Conservation (phyloP, 2,797 vertebrate species). For the Pseudochirops cupreus region DNA sequence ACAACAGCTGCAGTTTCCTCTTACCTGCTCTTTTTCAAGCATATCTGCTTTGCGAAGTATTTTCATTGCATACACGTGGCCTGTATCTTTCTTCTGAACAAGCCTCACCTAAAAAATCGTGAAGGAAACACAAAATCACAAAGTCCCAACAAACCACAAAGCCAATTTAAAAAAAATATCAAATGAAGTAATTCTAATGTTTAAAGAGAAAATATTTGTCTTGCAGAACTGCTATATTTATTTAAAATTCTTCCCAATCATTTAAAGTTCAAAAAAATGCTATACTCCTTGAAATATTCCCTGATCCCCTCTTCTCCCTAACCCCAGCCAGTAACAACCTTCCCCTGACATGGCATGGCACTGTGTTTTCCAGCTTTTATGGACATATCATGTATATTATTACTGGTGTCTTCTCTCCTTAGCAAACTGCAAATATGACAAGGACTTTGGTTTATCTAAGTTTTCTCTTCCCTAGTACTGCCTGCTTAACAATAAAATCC, state of each 20-base stretch:
- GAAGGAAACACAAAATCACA: constrained; percentile 41
- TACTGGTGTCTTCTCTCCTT: not conserved
- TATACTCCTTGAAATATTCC: not conserved
- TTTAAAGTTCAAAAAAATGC: not conserved
- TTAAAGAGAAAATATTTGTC: constrained; percentile 49
- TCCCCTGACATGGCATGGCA: not conserved
- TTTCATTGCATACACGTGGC: constrained; percentile 99
- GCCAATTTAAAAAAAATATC: not conserved
- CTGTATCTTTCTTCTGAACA: constrained; percentile 99
- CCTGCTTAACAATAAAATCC: not conserved
- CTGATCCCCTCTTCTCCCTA: not conserved
- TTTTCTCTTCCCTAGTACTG: not conserved
- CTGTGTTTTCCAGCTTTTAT: not conserved
- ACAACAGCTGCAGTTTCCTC: not conserved
- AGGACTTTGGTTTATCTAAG: not conserved
- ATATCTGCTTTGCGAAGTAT: constrained; percentile 98
- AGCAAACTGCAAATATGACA: not conserved
- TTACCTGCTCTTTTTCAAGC: constrained; percentile 99
- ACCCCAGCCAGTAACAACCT: not conserved
- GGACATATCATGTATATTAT: not conserved
- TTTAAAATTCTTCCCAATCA: constrained; percentile 31
- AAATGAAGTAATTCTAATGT: not conserved
- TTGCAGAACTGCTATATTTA: not conserved
- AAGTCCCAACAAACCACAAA: constrained; percentile 27
- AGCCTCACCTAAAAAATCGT: constrained; percentile 91